Base-by-base conservation (phyloP, 2,797 vertebrate species). In the Oophaga sylvatica region DNA sequence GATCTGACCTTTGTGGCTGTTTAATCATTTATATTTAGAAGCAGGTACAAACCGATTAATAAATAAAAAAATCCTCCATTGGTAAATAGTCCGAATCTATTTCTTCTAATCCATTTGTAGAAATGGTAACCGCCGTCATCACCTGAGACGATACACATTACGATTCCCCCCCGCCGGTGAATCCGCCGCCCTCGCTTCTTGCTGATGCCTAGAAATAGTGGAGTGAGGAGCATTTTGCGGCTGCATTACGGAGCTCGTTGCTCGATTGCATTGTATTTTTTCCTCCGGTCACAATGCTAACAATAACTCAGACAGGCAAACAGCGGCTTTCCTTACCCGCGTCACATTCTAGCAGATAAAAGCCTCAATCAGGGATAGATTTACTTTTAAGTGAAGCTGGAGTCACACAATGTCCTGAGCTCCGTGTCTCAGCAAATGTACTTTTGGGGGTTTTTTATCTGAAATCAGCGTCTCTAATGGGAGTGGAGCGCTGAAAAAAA, bases 291-390 rank as follows among this genome's bases (percentile, higher is more conserved):
- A 85, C 83, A 85, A 67, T 53, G 8, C 73, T 87, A 76, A 84
- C 87, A 88, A 88, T 84, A 80, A 48, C 60, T 77, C 78, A 76
- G 45, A 75, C 79, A 85, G 48, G 41, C 26, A 75, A 88, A 88
- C 67, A 81, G 70, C 85, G 82, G 82, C 60, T 88, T 88, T 88
- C 78, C 79, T 68, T 7, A n/a, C 81, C 53, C 60, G n/a, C n/a
- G 62, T 70, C 85, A 81, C 83, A 88, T 85, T 85, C 78, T 85
- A 85, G 83, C 78, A 88, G 87, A 85, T 88, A 88, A 88, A 88
- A 88, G 87, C 87, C 87, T 85, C 87, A 88, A 88, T 88, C 87
- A 88, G 83, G 41, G 78, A 85, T 68, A 88, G 87, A 88, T 88
- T 85, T 85, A 88, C 78, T 85, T 88, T 88, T 88, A 88, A 88